Percentiles rank a stretch among this genome's conserved stretches.
Evolutionary conservation across 2,888 invertebrate species (phyloP).

Genomic region (Agrochola circellaris): DNA sequence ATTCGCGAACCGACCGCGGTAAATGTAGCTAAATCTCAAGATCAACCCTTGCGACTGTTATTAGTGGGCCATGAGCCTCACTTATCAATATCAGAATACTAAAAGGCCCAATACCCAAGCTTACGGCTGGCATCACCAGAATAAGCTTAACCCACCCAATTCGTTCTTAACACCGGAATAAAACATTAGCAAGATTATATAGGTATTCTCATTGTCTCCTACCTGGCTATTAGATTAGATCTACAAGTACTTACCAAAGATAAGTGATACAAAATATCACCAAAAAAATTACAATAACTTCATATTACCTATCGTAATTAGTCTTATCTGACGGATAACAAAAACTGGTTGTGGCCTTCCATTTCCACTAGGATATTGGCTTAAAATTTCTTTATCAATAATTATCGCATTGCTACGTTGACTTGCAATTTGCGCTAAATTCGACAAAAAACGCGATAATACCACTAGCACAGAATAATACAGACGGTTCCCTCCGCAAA

Average conservation of each 20-base stretch:
- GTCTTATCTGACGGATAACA: conserved; percentile 37
- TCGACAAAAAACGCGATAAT: background rate
- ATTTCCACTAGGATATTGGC: background rate
- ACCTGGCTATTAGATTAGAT: conserved; percentile 11
- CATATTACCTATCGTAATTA: background rate
- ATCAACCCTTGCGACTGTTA: background rate
- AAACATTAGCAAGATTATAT: conserved; percentile 14
- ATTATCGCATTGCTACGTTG: background rate
- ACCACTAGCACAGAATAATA: too few species aligned
- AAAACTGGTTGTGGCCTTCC: background rate
- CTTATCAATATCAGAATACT: background rate
- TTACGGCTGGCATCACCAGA: background rate
- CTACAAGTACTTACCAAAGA: background rate
- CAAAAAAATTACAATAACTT: conserved; percentile 11
- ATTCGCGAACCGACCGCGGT: background rate
- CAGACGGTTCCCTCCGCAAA: too few species aligned
- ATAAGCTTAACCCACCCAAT: conserved; percentile 6
- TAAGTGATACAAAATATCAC: conserved; percentile 15
- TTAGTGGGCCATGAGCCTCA: background rate
- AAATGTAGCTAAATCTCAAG: background rate
- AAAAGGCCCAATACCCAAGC: background rate
- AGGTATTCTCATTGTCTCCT: background rate
- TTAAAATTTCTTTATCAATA: conserved; percentile 18
- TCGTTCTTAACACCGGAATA: background rate
- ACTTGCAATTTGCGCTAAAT: conserved; percentile 6